These are phyloP conservation scores for Tetramorium simillimum DNA, from an alignment of 1,140 invertebrate species.

Conservation along the genomic window DNA sequence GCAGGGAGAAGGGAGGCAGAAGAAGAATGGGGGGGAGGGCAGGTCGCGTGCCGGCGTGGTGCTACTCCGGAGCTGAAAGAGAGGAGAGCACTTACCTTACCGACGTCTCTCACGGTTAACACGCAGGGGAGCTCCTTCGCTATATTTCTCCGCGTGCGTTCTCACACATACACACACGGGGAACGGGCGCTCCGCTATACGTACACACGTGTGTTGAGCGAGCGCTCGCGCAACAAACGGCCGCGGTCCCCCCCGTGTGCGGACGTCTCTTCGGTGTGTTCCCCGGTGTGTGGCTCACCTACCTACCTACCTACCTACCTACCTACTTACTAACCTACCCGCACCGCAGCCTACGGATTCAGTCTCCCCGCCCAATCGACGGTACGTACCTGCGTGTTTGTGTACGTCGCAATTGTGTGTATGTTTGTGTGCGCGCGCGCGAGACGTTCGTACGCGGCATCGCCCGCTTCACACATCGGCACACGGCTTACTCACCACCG, in stretches of 20 bases:
- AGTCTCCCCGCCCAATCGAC: conserved; percentile 73
- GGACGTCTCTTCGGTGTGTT: conserved; percentile 39
- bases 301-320: conserved; percentile 81
- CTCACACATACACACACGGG: conserved; percentile 14
- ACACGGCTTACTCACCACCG: conserved; percentile 79
- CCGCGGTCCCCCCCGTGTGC: background rate
- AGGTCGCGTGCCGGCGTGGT: conserved; percentile 85
- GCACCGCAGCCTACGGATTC: conserved; percentile 79
- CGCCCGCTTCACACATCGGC: conserved; percentile 63
- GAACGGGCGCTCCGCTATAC: background rate
- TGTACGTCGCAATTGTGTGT: conserved; percentile 46
- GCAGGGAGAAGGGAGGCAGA: background rate
- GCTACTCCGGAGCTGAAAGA: conserved; percentile 77
- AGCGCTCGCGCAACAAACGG: background rate
- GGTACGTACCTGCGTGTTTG: conserved; percentile 44
- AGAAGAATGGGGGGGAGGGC: conserved; percentile 74
- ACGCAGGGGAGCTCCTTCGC: conserved; percentile 66
- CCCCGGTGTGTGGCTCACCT: conserved; percentile 69
- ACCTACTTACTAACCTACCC: conserved; percentile 83
- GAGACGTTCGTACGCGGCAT: conserved; percentile 44
- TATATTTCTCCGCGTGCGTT: conserved; percentile 62
- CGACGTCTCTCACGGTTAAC: conserved; percentile 81
- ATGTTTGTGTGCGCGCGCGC: conserved; percentile 51
- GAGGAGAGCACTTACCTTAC: conserved; percentile 80
- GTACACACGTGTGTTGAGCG: background rate